These are phyloP conservation scores for Cataglyphis altisquamis DNA, from an alignment of 2,888 invertebrate species.

Conservation along the genomic window DNA sequence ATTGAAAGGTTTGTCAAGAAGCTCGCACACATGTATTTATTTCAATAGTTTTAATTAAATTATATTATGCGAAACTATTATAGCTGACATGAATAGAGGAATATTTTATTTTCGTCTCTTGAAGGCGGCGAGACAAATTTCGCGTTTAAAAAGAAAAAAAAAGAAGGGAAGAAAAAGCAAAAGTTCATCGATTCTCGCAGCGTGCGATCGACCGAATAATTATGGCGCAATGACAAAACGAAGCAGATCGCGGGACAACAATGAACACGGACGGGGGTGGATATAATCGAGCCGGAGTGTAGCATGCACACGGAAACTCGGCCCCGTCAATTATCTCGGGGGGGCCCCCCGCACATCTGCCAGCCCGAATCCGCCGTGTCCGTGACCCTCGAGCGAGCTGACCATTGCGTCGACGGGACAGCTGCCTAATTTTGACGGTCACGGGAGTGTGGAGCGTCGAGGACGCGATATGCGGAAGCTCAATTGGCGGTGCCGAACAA, in stretches of 20 bases:
- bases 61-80: not conserved
- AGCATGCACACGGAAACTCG: slow-evolving; percentile 44
- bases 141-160: not conserved
- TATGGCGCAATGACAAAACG: slow-evolving; percentile 39
- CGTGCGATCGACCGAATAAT: slow-evolving; percentile 32
- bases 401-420: slow-evolving; percentile 38
- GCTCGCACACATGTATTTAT: not conserved
- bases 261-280: slow-evolving; percentile 36
- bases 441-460: slow-evolving; percentile 20
- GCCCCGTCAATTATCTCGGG: slow-evolving; percentile 57
- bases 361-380: slow-evolving; percentile 57
- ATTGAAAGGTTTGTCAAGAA: no score
- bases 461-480: slow-evolving; percentile 56
- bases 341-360: slow-evolving; percentile 54
- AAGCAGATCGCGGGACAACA: slow-evolving; percentile 30
- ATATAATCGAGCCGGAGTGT: slow-evolving; percentile 51
- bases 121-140: not conserved
- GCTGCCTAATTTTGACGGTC: slow-evolving; percentile 63
- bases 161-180: not conserved
- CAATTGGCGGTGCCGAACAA: slow-evolving; percentile 51
- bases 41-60: not conserved
- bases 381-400: slow-evolving; percentile 59
- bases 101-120: not conserved
- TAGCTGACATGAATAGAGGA: not conserved
- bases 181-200: slow-evolving; percentile 7